phyloP scores from a whole-genome alignment of 2,888 invertebrate species.

The Deilephila elpenor region DNA sequence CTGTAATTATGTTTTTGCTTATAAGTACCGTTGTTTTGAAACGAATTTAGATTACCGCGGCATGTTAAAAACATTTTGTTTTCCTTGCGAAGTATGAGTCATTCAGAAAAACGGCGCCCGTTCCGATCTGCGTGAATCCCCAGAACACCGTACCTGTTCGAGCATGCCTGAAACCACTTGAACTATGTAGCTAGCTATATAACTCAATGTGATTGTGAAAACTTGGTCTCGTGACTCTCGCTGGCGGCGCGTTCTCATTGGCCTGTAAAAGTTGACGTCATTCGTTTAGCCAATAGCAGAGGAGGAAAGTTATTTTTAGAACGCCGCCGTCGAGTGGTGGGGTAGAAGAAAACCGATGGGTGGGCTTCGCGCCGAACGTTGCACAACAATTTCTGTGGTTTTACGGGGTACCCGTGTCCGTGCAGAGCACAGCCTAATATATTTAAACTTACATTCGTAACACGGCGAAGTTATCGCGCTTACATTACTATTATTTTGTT shows the following conservation, averaged over 20 bases:
- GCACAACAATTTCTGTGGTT: conserved; percentile 76
- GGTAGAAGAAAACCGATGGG: conserved; percentile 71
- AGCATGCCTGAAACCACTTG: not conserved
- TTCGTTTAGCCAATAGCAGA: conserved; percentile 61
- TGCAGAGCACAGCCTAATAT: conserved; percentile 33
- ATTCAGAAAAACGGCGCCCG: conserved; percentile 47
- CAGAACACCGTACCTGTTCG: conserved; percentile 39
- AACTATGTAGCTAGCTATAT: conserved; percentile 28
- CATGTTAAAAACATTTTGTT: conserved; percentile 18
- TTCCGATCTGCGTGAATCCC: conserved; percentile 59
- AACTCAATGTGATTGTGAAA: conserved; percentile 34
- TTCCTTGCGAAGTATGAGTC: conserved; percentile 49
- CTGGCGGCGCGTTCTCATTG: conserved; percentile 58
- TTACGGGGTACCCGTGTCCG: conserved; percentile 58
- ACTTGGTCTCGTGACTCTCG: conserved; percentile 71
- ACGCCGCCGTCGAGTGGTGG: conserved; percentile 65
- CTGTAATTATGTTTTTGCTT: not conserved
- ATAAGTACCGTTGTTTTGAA: not conserved
- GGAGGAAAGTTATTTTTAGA: conserved; percentile 75
- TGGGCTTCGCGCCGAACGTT: conserved; percentile 57
- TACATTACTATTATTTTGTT: conserved; percentile 4
- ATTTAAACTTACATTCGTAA: conserved; percentile 8
- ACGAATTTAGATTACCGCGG: not conserved
- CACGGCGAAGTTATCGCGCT: conserved; percentile 11
- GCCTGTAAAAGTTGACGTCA: conserved; percentile 70